Conservation (phyloP, 2,888 invertebrate genomes). For the Thecocarcelia acutangulata region DNA sequence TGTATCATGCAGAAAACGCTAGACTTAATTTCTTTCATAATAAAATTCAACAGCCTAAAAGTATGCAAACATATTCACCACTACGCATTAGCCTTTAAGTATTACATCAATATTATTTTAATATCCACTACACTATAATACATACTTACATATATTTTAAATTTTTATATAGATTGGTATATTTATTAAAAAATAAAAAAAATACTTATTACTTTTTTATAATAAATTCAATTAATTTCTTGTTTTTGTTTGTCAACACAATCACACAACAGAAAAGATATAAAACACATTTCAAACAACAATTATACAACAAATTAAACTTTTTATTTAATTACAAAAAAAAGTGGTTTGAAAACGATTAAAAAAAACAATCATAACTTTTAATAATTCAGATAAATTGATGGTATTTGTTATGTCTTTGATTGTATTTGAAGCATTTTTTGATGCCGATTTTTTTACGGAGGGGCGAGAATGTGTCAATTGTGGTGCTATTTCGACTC, state of each 20-base stretch:
- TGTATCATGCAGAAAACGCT: no score
- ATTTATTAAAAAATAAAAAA: constrained; percentile 10
- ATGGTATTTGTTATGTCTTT: constrained; percentile 58
- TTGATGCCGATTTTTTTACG: constrained; percentile 82
- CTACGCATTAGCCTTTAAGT: constrained; percentile 12
- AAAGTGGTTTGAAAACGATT: constrained; percentile 48
- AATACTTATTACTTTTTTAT: constrained; percentile 71
- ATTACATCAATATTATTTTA: background rate
- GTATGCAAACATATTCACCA: background rate
- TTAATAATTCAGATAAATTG: constrained; percentile 33
- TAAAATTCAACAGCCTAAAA: constrained; percentile 4
- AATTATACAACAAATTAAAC: constrained; percentile 54
- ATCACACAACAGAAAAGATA: constrained; percentile 57
- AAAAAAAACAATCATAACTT: constrained; percentile 40
- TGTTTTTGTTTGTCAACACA: constrained; percentile 55
- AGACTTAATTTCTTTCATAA: no score
- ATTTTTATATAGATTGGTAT: background rate
- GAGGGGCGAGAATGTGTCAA: constrained; percentile 99
- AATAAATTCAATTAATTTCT: constrained; percentile 82
- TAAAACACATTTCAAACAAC: constrained; percentile 53
- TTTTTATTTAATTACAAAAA: constrained; percentile 35
- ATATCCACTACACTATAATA: background rate
- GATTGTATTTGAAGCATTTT: constrained; percentile 79
- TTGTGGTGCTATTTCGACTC: constrained; percentile 98
- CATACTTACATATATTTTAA: no score